Evolutionary conservation across 2,797 vertebrate species (phyloP).

Genomic region (Pseudochaenichthys georgianus): DNA sequence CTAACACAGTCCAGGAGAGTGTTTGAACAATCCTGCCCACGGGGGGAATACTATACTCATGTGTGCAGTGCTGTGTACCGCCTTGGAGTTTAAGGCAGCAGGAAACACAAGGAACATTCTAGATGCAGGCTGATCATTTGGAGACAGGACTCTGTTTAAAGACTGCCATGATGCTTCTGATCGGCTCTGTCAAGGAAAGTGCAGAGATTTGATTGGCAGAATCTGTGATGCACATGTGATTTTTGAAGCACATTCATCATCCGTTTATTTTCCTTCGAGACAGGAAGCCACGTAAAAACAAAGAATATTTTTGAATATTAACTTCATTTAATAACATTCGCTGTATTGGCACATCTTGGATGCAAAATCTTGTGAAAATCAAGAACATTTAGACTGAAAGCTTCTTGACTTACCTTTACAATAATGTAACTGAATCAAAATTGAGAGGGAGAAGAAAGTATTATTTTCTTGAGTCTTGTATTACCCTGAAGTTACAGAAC

Average conservation of each 20-base stretch:
- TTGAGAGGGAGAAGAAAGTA: background rate
- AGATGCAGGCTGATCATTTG: background rate
- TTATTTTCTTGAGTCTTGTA: conserved; percentile 14
- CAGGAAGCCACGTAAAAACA: background rate
- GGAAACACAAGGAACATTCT: background rate
- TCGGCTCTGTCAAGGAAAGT: background rate
- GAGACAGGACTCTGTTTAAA: background rate
- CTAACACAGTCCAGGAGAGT: background rate
- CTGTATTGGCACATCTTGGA: background rate
- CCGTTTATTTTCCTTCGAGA: background rate
- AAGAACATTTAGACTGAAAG: background rate
- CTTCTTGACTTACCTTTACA: background rate
- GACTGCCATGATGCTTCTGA: background rate
- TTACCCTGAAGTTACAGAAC: background rate
- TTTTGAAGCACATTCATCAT: background rate
- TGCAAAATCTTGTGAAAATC: background rate
- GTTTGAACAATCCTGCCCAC: background rate
- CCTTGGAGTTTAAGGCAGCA: background rate
- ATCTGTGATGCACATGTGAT: background rate
- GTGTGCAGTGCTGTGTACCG: background rate
- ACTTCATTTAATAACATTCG: background rate
- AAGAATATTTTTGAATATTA: background rate
- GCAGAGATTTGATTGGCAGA: background rate
- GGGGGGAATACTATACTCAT: background rate
- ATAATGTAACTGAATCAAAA: background rate